phyloP scores from a whole-genome alignment of 2,797 vertebrate genomes.

The Emydoidea blandingii region DNA sequence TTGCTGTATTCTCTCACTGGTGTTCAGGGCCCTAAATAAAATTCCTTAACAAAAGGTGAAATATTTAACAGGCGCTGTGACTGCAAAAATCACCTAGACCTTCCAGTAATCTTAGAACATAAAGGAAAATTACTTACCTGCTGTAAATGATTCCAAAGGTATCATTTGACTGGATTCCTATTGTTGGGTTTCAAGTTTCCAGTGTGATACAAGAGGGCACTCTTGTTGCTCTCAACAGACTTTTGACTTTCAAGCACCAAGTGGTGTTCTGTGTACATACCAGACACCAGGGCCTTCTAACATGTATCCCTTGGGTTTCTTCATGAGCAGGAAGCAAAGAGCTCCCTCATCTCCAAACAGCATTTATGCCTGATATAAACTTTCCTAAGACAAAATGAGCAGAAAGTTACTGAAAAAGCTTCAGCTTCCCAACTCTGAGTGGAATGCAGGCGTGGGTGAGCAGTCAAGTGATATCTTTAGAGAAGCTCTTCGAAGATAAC shows the following conservation, averaged over 20 bases:
- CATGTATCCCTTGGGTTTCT: not conserved
- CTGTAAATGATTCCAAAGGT: not conserved
- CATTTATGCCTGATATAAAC: accelerated
- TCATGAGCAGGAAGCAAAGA: not conserved
- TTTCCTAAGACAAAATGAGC: not conserved
- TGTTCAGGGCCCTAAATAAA: not conserved
- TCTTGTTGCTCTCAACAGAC: not conserved
- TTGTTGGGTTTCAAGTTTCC: not conserved
- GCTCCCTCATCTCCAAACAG: not conserved
- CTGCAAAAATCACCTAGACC: not conserved
- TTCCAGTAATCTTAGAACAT: not conserved
- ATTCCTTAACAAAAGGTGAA: not conserved
- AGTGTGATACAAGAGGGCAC: not conserved
- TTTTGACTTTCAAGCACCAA: not conserved
- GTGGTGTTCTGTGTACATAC: accelerated
- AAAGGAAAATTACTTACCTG: not conserved
- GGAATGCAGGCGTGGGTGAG: accelerated
- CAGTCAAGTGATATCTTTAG: not conserved
- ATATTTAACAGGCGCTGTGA: accelerated
- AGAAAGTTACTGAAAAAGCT: not conserved
- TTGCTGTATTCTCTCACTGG: not conserved
- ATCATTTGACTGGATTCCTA: not conserved
- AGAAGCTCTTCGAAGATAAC: not conserved
- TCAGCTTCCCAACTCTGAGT: not conserved
- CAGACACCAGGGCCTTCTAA: not conserved